Percentiles rank a stretch among this genome's conserved stretches.
These are phyloP conservation scores for Plebejus anna DNA, from an alignment of 2,888 invertebrate species.

Conservation along the genomic window DNA sequence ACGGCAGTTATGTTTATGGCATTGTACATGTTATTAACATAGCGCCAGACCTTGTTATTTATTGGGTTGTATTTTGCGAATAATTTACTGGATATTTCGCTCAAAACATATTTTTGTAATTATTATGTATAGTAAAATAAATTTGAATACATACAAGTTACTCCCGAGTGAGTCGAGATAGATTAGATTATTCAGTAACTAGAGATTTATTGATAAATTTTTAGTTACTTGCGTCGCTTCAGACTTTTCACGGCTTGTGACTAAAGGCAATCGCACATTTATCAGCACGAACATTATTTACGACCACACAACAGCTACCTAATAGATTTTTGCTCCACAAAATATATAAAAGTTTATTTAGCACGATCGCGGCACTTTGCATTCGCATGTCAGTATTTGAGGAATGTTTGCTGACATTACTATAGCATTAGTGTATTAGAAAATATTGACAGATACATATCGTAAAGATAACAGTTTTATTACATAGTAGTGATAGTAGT, in stretches of 20 bases:
- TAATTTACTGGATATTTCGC: background rate
- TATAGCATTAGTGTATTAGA: constrained; percentile 18
- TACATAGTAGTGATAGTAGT: constrained; percentile 16
- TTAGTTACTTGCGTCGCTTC: background rate
- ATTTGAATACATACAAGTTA: background rate
- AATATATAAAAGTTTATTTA: background rate
- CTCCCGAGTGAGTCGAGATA: background rate
- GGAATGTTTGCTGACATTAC: constrained; percentile 5
- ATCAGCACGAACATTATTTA: too few species aligned
- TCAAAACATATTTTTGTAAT: background rate
- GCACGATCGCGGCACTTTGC: too few species aligned
- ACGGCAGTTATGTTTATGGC: background rate
- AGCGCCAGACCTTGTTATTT: background rate
- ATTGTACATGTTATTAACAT: background rate
- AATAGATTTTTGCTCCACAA: too few species aligned
- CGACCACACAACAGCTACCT: too few species aligned
- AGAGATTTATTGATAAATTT: background rate
- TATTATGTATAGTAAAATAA: background rate
- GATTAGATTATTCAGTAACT: background rate
- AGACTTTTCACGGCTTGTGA: too few species aligned
- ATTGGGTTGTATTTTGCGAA: background rate
- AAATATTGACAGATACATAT: constrained; percentile 19
- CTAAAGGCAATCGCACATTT: too few species aligned
- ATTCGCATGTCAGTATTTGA: constrained; percentile 5
- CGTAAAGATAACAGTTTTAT: constrained; percentile 19